Evolutionary conservation across 2,113 vertebrate genomes (phyloP).

Genomic region (Rhea pennata): DNA sequence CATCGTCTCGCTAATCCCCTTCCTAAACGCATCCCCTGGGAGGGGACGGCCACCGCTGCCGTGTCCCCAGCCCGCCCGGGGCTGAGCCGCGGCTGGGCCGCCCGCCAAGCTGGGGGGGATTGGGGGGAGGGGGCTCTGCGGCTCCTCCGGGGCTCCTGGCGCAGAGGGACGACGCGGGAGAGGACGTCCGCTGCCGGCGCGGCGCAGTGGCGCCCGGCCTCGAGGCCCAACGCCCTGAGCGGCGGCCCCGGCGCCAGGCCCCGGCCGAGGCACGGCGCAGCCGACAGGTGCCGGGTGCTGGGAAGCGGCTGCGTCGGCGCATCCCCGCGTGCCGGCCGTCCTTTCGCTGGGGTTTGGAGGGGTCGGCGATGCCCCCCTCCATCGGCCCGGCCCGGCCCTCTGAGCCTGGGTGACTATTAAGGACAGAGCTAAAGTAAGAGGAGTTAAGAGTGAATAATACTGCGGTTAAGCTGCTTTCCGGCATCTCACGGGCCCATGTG

Average conservation of each 20-base stretch:
- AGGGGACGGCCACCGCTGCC: rapidly evolving
- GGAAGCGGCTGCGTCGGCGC: too few relatives aligned
- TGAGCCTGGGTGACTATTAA: conserved; percentile 53
- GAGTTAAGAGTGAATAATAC: conserved; percentile 65
- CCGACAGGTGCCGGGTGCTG: not conserved
- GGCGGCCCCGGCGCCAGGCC: too few relatives aligned
- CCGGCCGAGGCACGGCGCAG: not conserved
- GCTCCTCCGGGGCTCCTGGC: not conserved
- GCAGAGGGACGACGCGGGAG: not conserved
- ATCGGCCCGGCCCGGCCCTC: not conserved
- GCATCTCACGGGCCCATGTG: conserved; percentile 10
- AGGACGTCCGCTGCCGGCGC: rapidly evolving
- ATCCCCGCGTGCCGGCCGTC: not conserved
- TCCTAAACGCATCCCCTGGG: not conserved
- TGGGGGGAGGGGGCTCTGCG: not conserved
- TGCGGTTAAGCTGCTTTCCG: conserved; percentile 61
- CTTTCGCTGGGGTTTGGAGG: not conserved
- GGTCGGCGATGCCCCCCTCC: not conserved
- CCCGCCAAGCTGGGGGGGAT: not conserved
- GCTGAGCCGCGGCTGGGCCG: conserved; percentile 50
- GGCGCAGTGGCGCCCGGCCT: rapidly evolving
- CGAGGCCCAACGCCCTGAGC: rapidly evolving
- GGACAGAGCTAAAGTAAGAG: conserved; percentile 57
- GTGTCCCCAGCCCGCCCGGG: not conserved
- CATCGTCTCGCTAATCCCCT: not conserved